Conservation (phyloP, 2,888 invertebrate species). For the Vandiemenella viatica region DNA sequence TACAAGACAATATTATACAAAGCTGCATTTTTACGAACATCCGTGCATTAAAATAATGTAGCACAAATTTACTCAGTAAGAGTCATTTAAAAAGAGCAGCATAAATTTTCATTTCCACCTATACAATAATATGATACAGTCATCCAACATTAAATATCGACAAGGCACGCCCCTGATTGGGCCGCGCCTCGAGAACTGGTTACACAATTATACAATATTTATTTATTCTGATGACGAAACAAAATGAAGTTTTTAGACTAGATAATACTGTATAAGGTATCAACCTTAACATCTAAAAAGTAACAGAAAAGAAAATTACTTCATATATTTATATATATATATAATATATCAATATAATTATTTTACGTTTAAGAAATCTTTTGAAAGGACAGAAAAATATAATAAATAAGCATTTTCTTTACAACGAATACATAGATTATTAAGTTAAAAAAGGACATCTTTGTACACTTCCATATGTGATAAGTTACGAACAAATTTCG, state of each 20-base stretch:
- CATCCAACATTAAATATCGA: no score
- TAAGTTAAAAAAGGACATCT: conserved; percentile 9
- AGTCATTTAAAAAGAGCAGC: conserved; percentile 4
- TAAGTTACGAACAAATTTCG: no score
- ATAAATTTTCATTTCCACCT: conserved; percentile 7
- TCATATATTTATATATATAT: conserved; percentile 6
- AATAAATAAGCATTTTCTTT: conserved; percentile 14
- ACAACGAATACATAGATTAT: conserved; percentile 14
- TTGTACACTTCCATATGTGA: conserved; percentile 10
- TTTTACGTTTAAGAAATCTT: conserved; percentile 11
- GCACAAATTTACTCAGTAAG: conserved; percentile 5
- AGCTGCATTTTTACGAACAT: conserved; percentile 14
- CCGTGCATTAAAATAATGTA: conserved; percentile 12
- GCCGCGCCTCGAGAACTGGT: no score
- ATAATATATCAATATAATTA: conserved; percentile 10
- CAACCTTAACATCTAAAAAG: conserved; percentile 2
- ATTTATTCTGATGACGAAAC: conserved; percentile 9
- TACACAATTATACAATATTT: conserved; percentile 13
- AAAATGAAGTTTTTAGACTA: conserved; percentile 17
- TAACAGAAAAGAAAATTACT: not conserved
- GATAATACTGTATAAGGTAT: conserved; percentile 18
- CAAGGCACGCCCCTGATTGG: no score
- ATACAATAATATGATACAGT: conserved; percentile 12
- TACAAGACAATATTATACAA: conserved; percentile 17
- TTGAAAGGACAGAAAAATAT: conserved; percentile 12